phyloP scores from a whole-genome alignment of 1,140 invertebrate species.

The Drosophila oshimai region DNA sequence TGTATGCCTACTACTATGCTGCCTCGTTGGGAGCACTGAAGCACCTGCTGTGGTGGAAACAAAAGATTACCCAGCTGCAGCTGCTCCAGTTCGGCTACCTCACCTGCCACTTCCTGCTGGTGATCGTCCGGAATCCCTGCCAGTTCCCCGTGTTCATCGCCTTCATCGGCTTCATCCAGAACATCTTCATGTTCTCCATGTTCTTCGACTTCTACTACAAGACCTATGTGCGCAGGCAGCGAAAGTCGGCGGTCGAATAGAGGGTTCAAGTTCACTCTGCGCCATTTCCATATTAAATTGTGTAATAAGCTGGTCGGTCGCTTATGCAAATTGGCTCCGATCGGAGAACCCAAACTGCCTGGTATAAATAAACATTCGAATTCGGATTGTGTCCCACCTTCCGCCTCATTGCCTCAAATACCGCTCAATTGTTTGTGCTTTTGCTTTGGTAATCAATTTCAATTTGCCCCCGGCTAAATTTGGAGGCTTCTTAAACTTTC shows the following conservation, averaged over 20 bases:
- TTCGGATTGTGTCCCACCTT: slow-evolving; percentile 12
- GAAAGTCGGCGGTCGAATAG: background rate
- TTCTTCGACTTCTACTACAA: slow-evolving; percentile 79
- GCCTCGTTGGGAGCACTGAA: slow-evolving; percentile 47
- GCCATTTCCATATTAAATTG: slow-evolving; percentile 44
- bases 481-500: slow-evolving; percentile 1
- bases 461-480: slow-evolving; percentile 33
- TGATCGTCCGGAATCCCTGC: slow-evolving; percentile 65
- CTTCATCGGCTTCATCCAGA: slow-evolving; percentile 65
- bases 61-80: slow-evolving; percentile 70
- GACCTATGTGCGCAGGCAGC: slow-evolving; percentile 52
- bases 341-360: slow-evolving; percentile 23
- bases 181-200: slow-evolving; percentile 76
- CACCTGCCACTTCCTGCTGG: slow-evolving; percentile 84
- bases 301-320: slow-evolving; percentile 34
- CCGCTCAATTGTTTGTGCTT: slow-evolving; percentile 29
- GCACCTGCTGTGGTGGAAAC: slow-evolving; percentile 83
- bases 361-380: slow-evolving; percentile 66
- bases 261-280: slow-evolving; percentile 33
- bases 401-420: background rate
- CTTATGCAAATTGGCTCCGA: slow-evolving; percentile 46
- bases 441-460: slow-evolving; percentile 47
- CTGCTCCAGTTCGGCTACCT: slow-evolving; percentile 84
- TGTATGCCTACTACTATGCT: slow-evolving; percentile 75
- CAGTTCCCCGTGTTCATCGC: slow-evolving; percentile 54